A percentile compares a stretch with the other conserved stretches of the same genome.
Evolutionary conservation across 2,888 invertebrate genomes (phyloP).

Genomic region (Micropterix aruncella): DNA sequence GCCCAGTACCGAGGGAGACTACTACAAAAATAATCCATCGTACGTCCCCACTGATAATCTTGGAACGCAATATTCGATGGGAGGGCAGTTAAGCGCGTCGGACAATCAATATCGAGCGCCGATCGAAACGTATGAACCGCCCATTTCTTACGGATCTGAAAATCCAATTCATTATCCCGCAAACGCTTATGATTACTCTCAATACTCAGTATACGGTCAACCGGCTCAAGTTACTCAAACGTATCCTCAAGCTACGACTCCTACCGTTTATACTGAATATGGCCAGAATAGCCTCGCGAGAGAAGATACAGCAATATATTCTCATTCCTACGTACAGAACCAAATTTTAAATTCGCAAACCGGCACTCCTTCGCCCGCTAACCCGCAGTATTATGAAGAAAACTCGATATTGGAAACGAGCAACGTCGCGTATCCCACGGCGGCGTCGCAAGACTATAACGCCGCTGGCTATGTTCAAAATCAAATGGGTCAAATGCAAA

Average conservation of each 20-base stretch:
- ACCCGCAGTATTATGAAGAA: neutral
- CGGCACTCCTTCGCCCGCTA: too few species aligned
- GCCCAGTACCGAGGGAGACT: neutral
- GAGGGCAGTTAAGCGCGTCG: neutral
- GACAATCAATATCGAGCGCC: neutral
- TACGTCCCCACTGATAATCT: too few species aligned
- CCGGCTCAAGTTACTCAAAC: too few species aligned
- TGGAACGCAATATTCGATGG: too few species aligned
- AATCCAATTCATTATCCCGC: neutral
- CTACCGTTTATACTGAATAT: neutral
- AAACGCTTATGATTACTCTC: neutral
- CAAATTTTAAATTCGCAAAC: too few species aligned
- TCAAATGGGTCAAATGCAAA: constrained; percentile 3
- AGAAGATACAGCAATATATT: too few species aligned
- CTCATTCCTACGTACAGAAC: too few species aligned
- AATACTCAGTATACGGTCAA: neutral
- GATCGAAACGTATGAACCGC: neutral
- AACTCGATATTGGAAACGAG: too few species aligned
- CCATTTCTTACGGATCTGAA: neutral
- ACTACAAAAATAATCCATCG: neutral
- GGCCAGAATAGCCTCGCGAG: too few species aligned
- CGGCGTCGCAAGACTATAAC: constrained; percentile 2
- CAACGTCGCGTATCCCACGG: constrained; percentile 3
- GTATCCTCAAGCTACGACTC: neutral
- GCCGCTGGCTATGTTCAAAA: constrained; percentile 5